Evolutionary conservation across 1,140 invertebrate species (phyloP).

Genomic region (Micrasema longulum): DNA sequence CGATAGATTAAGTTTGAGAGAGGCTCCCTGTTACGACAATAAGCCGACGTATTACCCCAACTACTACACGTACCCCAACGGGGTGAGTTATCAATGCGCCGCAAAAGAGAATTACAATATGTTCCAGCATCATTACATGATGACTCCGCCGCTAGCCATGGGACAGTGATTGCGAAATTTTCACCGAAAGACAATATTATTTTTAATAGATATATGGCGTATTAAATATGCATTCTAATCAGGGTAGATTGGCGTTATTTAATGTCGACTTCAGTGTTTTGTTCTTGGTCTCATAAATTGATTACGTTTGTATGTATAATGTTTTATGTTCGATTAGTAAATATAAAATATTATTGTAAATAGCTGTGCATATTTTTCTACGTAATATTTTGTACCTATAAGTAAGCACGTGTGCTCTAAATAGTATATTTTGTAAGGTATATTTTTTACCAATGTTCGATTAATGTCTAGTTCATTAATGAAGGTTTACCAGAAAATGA

Average conservation of each 20-base stretch:
- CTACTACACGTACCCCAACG: conserved; percentile 61
- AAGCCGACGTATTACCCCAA: conserved; percentile 51
- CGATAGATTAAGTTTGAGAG: conserved; percentile 40
- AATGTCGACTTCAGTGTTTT: no score
- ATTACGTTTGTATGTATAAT: no score
- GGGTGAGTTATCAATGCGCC: conserved; percentile 63
- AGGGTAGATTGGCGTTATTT: not conserved
- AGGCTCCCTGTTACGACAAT: conserved; percentile 46
- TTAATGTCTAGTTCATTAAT: no score
- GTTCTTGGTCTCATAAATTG: no score
- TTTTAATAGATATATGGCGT: not conserved
- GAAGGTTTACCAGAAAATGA: no score
- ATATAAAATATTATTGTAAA: no score
- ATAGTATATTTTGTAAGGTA: no score
- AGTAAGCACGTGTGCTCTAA: no score
- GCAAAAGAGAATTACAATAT: conserved; percentile 65
- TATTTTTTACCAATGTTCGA: no score
- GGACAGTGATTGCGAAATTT: conserved; percentile 58
- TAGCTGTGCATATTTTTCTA: no score
- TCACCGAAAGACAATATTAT: not conserved
- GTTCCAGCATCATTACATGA: conserved; percentile 65
- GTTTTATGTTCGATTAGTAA: no score
- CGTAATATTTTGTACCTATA: no score
- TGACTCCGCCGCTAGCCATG: conserved; percentile 64
- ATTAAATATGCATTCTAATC: conserved; percentile 10